Evolutionary conservation across 2,888 invertebrate species (phyloP).

Genomic region (Meiosimyza platycephala): DNA sequence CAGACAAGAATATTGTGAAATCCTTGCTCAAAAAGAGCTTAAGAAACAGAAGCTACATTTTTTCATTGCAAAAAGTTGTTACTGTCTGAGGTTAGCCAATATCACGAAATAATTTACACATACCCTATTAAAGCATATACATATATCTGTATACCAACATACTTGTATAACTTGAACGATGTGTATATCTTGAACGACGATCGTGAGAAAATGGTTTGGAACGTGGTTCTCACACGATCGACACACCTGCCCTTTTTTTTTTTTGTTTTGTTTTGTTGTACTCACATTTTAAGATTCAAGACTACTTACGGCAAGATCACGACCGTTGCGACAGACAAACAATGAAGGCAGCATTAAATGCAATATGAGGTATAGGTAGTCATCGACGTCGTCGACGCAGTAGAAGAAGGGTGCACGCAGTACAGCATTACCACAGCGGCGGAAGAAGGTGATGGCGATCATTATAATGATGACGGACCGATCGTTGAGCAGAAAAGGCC

Average conservation of each 20-base stretch:
- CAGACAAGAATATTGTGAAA: too few species aligned
- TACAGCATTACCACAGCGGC: slow-evolving; percentile 36
- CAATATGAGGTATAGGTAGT: not conserved
- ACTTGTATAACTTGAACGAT: too few species aligned
- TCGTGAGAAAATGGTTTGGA: slow-evolving; percentile 69
- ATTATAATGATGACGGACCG: slow-evolving; percentile 62
- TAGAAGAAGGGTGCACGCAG: not conserved
- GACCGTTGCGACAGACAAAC: slow-evolving; percentile 51
- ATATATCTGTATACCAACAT: not conserved
- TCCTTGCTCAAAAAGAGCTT: too few species aligned
- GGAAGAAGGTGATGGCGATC: slow-evolving; percentile 36
- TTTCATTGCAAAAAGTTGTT: not conserved
- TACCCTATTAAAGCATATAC: not conserved
- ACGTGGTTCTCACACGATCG: slow-evolving; percentile 69
- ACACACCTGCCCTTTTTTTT: slow-evolving; percentile 68
- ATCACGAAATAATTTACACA: not conserved
- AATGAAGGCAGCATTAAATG: slow-evolving; percentile 26
- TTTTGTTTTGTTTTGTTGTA: slow-evolving; percentile 33
- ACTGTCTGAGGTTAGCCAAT: not conserved
- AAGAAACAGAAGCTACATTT: too few species aligned
- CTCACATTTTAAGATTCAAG: slow-evolving; percentile 60
- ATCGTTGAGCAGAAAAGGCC: not conserved
- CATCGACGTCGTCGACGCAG: not conserved
- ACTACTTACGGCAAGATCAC: slow-evolving; percentile 66
- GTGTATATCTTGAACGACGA: slow-evolving; percentile 63